A percentile compares a stretch with the other conserved stretches of the same genome.
Conservation (phyloP, 1,140 invertebrate genomes). For the Brachionus paranguensis region DNA sequence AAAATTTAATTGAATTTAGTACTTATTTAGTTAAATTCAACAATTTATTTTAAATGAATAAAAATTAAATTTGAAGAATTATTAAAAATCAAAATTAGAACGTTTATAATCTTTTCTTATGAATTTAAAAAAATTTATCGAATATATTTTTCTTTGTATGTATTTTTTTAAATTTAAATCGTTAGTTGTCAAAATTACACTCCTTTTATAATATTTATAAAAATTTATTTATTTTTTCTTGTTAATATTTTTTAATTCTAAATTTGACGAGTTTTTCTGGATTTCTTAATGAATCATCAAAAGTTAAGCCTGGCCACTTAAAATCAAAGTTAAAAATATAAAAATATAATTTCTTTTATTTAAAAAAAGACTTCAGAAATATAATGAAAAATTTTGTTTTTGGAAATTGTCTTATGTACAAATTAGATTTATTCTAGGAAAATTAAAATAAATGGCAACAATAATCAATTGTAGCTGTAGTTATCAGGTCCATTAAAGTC, state of each 20-base stretch:
- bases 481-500: constrained; percentile 17
- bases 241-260: neutral
- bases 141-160: no score
- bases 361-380: neutral
- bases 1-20: no score
- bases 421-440: neutral
- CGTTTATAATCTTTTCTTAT: no score
- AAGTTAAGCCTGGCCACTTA: neutral
- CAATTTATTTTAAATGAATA: no score
- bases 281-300: neutral
- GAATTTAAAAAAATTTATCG: no score
- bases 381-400: neutral
- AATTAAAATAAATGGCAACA: neutral
- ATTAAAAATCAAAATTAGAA: no score
- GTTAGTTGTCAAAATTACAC: no score
- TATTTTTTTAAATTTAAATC: no score
- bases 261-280: neutral
- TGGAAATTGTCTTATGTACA: neutral
- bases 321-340: neutral
- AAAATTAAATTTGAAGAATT: no score
- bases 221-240: neutral
- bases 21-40: no score
- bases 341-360: neutral
- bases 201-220: neutral
- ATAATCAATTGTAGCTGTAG: neutral